Evolutionary conservation across 1,140 invertebrate species (phyloP).

Genomic region (Drosophila fuyamai): DNA sequence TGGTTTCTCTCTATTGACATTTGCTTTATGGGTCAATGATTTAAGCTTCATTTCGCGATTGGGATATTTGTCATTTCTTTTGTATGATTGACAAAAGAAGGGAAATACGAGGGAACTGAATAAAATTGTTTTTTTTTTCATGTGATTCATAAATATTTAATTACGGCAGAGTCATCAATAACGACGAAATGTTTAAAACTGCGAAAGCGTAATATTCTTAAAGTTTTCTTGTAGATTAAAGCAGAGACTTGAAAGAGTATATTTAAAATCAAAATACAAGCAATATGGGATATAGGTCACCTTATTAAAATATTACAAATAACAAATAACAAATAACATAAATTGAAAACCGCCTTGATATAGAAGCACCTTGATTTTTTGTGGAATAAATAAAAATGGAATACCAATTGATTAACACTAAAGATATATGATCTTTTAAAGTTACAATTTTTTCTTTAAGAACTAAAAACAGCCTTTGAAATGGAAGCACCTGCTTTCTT

Average conservation of each 20-base stretch:
- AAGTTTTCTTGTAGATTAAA: too few species aligned
- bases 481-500: too few species aligned
- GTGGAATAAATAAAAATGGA: neutral
- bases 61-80: conserved; percentile 5
- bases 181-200: neutral
- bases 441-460: too few species aligned
- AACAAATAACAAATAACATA: too few species aligned
- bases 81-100: neutral
- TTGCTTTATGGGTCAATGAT: conserved; percentile 44
- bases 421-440: conserved; percentile 13
- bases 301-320: too few species aligned
- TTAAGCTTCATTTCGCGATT: conserved; percentile 29
- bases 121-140: conserved; percentile 6
- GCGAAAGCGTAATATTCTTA: neutral
- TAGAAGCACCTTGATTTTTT: too few species aligned
- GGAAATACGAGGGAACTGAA: neutral
- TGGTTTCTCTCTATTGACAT: conserved; percentile 33
- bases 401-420: neutral
- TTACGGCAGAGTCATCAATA: neutral
- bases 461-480: too few species aligned
- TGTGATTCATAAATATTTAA: conserved; percentile 2
- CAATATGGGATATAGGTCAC: too few species aligned
- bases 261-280: too few species aligned
- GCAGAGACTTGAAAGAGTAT: neutral
- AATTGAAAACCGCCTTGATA: too few species aligned